Evolutionary conservation across 2,797 vertebrate genomes (phyloP).

Genomic region (Ispidina picta): DNA sequence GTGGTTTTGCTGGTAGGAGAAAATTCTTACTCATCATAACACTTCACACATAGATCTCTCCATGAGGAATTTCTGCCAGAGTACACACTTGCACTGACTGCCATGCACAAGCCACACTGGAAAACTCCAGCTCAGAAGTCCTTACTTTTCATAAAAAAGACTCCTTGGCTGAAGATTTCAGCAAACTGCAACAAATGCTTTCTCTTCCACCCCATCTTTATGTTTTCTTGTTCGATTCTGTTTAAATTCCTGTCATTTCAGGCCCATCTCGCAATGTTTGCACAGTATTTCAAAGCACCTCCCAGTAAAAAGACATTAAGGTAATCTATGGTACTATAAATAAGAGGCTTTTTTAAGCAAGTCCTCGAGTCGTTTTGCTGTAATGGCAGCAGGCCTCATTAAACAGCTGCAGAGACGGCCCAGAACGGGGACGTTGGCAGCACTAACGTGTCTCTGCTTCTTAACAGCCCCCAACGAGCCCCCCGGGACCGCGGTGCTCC

Average conservation of each 20-base stretch:
- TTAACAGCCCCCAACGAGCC: neutral
- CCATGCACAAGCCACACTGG: neutral
- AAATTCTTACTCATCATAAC: neutral
- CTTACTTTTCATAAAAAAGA: neutral
- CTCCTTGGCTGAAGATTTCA: neutral
- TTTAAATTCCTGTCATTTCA: constrained; percentile 33
- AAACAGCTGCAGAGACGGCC: constrained; percentile 43
- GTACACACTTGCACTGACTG: neutral
- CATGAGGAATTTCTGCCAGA: neutral
- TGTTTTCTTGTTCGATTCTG: neutral
- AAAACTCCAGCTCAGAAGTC: neutral
- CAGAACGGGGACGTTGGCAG: neutral
- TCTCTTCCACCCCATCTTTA: neutral
- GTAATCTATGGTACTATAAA: constrained; percentile 53
- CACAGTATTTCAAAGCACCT: constrained; percentile 23
- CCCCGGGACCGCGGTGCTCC: neutral
- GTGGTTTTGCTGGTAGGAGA: neutral
- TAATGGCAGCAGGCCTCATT: constrained; percentile 63
- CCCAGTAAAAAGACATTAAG: constrained; percentile 27
- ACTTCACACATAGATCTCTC: neutral
- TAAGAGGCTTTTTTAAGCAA: constrained; percentile 47
- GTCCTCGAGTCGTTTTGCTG: constrained; percentile 49
- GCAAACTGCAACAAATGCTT: neutral
- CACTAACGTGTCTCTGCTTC: neutral
- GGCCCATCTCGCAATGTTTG: neutral